These are phyloP conservation scores for Zophobas morio DNA, from an alignment of 1,140 invertebrate species.

Conservation along the genomic window DNA sequence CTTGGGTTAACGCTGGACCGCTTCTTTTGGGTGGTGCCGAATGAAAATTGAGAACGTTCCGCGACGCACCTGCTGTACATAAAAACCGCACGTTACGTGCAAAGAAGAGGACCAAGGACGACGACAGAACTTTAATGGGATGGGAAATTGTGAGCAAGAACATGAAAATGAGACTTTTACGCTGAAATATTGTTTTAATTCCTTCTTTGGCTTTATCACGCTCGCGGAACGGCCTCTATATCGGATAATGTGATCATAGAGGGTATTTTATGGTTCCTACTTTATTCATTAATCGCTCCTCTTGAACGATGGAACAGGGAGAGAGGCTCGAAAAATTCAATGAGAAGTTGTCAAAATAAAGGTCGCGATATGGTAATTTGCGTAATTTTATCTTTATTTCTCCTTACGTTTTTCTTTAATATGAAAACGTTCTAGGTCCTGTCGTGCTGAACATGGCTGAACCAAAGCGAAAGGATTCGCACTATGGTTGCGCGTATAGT, in stretches of 20 bases:
- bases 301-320: background rate
- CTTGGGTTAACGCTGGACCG: background rate
- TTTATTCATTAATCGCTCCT: constrained; percentile 11
- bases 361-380: background rate
- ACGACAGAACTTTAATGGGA: background rate
- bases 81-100: background rate
- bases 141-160: background rate
- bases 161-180: constrained; percentile 8
- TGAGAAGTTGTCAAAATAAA: background rate
- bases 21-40: too few relatives aligned
- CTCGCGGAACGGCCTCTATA: background rate
- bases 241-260: constrained; percentile 11
- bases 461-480: background rate
- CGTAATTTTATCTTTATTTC: background rate
- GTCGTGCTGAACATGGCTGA: too few relatives aligned
- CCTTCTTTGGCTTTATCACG: constrained; percentile 1
- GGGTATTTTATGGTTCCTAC: background rate
- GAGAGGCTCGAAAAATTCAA: background rate
- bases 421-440: too few relatives aligned
- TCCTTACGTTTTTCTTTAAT: too few relatives aligned
- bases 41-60: background rate
- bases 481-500: too few relatives aligned
- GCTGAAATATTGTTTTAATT: constrained; percentile 11
- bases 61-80: background rate
- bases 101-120: background rate